phyloP scores from a whole-genome alignment of 2,113 vertebrate genomes.

The Anhinga anhinga region DNA sequence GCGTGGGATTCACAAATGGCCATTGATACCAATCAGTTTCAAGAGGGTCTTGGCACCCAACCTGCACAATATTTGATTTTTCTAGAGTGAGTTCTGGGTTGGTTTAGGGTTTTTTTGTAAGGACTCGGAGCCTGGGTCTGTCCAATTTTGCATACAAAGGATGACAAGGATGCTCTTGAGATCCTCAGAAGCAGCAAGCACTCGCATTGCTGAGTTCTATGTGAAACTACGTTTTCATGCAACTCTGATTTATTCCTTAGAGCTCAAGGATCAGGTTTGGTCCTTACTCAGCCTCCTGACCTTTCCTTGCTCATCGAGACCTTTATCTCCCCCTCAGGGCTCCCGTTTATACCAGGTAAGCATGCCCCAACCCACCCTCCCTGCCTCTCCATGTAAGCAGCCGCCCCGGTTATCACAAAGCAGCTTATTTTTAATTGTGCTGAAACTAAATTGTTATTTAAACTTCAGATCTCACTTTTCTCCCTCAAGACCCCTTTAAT shows the following conservation, averaged over 20 bases:
- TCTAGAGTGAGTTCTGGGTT: background rate
- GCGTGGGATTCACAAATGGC: background rate
- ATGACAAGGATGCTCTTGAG: background rate
- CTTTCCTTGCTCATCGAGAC: background rate
- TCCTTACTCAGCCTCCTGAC: background rate
- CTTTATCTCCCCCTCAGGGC: background rate
- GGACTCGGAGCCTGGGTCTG: background rate
- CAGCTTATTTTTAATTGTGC: conserved; percentile 49
- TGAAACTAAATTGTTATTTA: conserved; percentile 46
- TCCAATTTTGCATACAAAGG: background rate
- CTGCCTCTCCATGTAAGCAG: background rate
- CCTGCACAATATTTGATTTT: conserved; percentile 1
- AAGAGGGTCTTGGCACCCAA: conserved; percentile 37
- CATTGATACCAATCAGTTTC: conserved; percentile 12
- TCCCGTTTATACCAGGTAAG: background rate
- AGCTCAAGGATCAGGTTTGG: background rate
- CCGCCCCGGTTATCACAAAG: background rate
- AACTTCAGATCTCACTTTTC: conserved; percentile 26
- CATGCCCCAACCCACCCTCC: background rate
- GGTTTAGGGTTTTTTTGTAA: background rate
- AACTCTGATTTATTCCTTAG: background rate
- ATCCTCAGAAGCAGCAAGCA: background rate
- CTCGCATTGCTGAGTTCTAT: background rate
- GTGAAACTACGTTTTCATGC: background rate
- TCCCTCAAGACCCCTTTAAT: conserved; percentile 53